Base-by-base conservation (phyloP, 2,888 invertebrate species). In the Dasypolia templi region DNA sequence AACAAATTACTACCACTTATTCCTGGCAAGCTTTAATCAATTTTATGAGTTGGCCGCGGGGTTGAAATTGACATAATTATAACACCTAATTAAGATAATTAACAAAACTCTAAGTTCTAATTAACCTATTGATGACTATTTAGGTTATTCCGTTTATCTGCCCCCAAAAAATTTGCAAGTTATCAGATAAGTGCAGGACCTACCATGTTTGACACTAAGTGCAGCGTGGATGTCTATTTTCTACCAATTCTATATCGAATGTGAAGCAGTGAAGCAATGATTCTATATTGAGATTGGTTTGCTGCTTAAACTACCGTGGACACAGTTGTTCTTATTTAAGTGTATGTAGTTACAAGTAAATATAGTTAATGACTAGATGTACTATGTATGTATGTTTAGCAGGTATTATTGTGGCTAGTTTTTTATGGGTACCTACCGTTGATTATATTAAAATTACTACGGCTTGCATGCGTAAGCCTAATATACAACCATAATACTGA, bases 401-500 rank as follows among this genome's bases (percentile, higher is more conserved):
- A 55, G 26, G 14, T 70, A 49, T 19, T 32, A 46, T 53, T 44
- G 58, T 59, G 29, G 32, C 26, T 14, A n/a, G 29, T 44, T 29
- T 58, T 44, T 12, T 76, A 56, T 5, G 22, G 22, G 14, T 49
- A 22, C 29, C n/a, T n/a, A n/a, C n/a, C 17, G 42, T 44, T 26
- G 58, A 29, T 77, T 75, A 42, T 26, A 49, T 61, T 61, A 53
- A 42, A 46, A 26, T 22, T 42, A 68, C 32, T 68, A 61, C 51
- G 22, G 59, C 53, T 44, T 77, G 59, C 12, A 64, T 64, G 14
- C 9, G 26, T 61, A 78, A 14, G n/a, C 32, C 11, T 49, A 42
- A 53, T 32, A 61, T 49, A 35, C 14, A 32, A 46, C 58, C 59
- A 42, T 72, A 79, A 77, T 79, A 77, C 79, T 77, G 64, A 19